Percentiles rank a stretch among this genome's conserved stretches.
Evolutionary conservation across 2,797 vertebrate species (phyloP).

Genomic region (Poecilia gillii): DNA sequence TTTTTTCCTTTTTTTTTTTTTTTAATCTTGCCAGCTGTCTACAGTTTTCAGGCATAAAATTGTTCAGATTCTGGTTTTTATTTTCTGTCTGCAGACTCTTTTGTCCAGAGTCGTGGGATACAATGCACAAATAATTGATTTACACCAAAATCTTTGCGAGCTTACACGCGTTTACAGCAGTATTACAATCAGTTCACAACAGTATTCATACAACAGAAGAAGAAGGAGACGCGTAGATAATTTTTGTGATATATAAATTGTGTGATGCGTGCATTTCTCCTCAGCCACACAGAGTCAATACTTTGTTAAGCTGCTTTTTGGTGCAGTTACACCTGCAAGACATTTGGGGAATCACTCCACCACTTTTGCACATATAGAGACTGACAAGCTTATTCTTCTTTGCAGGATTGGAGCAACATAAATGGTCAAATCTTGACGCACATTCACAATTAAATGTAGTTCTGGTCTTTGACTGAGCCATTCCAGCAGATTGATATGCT

Average conservation of each 20-base stretch:
- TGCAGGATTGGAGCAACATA: neutral
- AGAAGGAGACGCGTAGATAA: neutral
- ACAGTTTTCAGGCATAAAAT: neutral
- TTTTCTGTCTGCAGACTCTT: neutral
- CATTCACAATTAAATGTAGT: neutral
- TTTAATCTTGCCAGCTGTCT: neutral
- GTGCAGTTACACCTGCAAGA: neutral
- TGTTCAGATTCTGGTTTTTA: neutral
- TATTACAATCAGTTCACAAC: neutral
- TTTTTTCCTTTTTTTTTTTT: neutral
- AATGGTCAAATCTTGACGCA: neutral
- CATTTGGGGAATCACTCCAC: neutral
- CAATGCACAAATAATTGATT: neutral
- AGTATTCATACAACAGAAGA: neutral
- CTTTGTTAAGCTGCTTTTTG: neutral
- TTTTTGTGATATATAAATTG: neutral
- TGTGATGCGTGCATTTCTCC: neutral
- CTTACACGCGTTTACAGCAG: neutral
- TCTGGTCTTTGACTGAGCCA: neutral
- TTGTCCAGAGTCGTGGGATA: neutral
- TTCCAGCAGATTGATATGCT: neutral
- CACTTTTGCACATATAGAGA: neutral
- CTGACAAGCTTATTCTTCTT: neutral
- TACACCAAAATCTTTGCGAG: neutral
- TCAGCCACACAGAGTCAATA: neutral